Base-by-base conservation (phyloP, 2,797 vertebrate genomes). In the Brachyalestes nurse region DNA sequence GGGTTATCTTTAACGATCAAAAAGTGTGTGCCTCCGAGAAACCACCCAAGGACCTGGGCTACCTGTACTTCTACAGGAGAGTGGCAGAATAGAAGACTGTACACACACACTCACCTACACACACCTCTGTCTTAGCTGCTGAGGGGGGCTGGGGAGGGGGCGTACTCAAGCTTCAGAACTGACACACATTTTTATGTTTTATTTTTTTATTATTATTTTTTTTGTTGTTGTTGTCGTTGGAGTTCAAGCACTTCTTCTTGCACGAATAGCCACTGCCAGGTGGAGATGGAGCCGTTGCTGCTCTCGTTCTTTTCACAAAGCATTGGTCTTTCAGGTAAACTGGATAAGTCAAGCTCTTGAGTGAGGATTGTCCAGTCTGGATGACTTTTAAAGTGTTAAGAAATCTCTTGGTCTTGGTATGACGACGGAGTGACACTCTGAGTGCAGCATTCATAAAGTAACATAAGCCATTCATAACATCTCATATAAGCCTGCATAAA, bases 1-100 rank as follows among this genome's bases (percentile, higher is more conserved):
- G 97, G 98, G 96, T 99, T 84, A 99, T 99, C 91, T 99, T 98
- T 92, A 99, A 99, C 0, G 97, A 99, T 92, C 97, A 99, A 94
- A 99, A 99, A 94, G 98, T 99, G 74, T 99, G 97, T 84, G 98
- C 98, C 91, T 99, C 98, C 57, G 97, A 99, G 93, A 99, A 99
- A 93, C 97, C 98, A 1, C 98, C 97, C 82, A 99, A 99, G 92
- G 98, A 99, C 91, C 93, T 99, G 93, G 97, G 98, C 80, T 99
- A 99, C 92, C 97, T 99, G 90, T 99, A 99, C 93, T 99, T 99
- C 93, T 99, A 99, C 88, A 94, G 97, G 90, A 95, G 97, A 90
- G 94, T 96, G 85, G 86, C 93, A 66, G 97, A 97, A 91, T 99
- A 96, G 96, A 93, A 87, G 81, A 82, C 83, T 83, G 17, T 25